Conservation (phyloP, 2,113 vertebrate genomes). For the Indicator maculatus region DNA sequence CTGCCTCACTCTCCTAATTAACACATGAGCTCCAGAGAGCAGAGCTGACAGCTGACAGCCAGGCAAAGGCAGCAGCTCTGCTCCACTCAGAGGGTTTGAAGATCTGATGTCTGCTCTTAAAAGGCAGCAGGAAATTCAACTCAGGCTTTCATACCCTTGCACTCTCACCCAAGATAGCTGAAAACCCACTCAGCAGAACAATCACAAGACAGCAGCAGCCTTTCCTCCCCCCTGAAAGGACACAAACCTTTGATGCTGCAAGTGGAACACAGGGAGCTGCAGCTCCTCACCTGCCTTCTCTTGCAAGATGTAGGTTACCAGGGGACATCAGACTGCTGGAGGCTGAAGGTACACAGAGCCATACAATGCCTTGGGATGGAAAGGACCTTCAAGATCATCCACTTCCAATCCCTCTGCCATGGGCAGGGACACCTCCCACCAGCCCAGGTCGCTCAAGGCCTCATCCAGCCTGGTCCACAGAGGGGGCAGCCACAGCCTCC, state of each 20-base stretch:
- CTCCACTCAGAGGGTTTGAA: not conserved
- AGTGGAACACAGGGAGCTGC: not conserved
- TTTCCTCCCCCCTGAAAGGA: not conserved
- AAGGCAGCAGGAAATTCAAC: not conserved
- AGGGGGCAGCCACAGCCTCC: no score
- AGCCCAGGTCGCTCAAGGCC: no score
- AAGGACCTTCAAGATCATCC: no score
- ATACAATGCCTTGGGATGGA: no score
- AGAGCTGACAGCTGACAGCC: constrained; percentile 25
- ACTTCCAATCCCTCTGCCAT: no score
- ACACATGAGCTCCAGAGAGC: constrained; percentile 51
- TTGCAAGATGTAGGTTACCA: not conserved
- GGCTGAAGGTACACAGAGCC: not conserved
- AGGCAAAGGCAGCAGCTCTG: constrained; percentile 16
- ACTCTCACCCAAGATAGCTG: not conserved
- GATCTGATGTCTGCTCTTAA: not conserved
- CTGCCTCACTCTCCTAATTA: constrained; percentile 61
- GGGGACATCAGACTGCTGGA: not conserved
- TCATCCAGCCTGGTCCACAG: no score
- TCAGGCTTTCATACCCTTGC: not conserved
- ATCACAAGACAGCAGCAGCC: not conserved
- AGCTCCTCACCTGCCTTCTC: not conserved
- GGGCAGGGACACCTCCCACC: no score
- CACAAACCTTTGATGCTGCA: not conserved
- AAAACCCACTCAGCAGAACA: not conserved